phyloP scores from a whole-genome alignment of 2,113 vertebrate species.

The Syrmaticus mikado region DNA sequence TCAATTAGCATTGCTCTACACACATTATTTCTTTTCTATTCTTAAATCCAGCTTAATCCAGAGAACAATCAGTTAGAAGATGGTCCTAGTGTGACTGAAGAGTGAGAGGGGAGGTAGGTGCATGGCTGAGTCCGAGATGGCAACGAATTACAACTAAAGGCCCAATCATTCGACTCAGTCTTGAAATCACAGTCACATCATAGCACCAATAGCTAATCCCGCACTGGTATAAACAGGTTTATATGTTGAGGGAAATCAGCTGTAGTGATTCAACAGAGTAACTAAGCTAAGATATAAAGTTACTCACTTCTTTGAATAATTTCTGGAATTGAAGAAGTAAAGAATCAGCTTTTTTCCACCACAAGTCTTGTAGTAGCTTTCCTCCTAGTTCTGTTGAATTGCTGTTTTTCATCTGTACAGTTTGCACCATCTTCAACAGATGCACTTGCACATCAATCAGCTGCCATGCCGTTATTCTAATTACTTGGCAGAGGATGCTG shows the following conservation, averaged over 20 bases:
- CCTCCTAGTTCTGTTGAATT: neutral
- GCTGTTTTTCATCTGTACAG: neutral
- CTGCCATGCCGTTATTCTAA: neutral
- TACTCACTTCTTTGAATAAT: neutral
- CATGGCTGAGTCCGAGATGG: neutral
- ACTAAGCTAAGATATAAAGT: neutral
- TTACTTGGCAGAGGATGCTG: neutral
- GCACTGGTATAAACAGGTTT: fast-evolving
- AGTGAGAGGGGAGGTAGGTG: neutral
- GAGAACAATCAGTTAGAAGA: neutral
- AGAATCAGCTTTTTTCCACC: neutral
- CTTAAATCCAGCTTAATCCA: neutral
- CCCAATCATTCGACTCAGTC: neutral
- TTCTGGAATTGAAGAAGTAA: neutral
- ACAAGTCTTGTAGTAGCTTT: neutral
- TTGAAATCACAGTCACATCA: neutral
- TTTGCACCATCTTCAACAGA: neutral
- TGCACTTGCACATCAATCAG: conserved; percentile 6
- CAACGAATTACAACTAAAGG: neutral
- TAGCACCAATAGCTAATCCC: neutral
- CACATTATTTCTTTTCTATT: neutral
- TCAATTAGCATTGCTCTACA: fast-evolving
- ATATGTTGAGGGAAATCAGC: neutral
- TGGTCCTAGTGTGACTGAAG: neutral
- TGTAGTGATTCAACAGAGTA: neutral